Evolutionary conservation across 2,888 invertebrate genomes (phyloP), one percentile per base, ranked within the genome.

Genomic region (Hydroisotoma schaefferi): DNA sequence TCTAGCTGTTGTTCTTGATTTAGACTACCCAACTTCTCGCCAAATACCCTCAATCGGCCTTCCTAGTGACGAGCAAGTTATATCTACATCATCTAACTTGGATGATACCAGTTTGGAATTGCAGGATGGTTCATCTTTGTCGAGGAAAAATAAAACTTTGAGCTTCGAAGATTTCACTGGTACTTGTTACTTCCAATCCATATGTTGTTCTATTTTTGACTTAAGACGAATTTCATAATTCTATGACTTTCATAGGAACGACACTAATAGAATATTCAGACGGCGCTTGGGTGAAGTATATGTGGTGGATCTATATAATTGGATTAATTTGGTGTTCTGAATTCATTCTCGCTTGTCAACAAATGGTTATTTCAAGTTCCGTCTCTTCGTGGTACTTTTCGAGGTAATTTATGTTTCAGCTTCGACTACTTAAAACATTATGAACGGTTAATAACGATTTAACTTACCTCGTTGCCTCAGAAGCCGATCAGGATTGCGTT

Each of bases 231-330:
- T n/a, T n/a, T n/a, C n/a, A n/a, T n/a, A n/a, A n/a, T n/a, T n/a
- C 8, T 33, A 33, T 33, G 33, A 15, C 15, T 18, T 25, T 51
- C 4, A 29, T 28, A 85, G 85, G 81, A 61, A 81, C 85, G 66
- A 80, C 81, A 5, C 79, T 86, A 51, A 81, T 91, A 55, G 85
- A 89, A 75, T 91, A 87, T 75, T 79, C 82, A 12, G 87, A 88
- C 75, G 85, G 86, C 0, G 81, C 85, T 70, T 88, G 89, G 86
- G 84, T 92, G 33, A 87, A 87, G 74, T 90, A 91, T 73, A 89
- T 95, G 88, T 91, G 94, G 87, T 94, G 93, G 92, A 85, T 94
- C 72, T 91, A 94, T 75, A 80, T 91, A 20, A 82, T 94, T 53
- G 94, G 91, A 43, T 81, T 95, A 23, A 84, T 97, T 67, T 97